Evolutionary conservation across 2,113 vertebrate species (phyloP).

Genomic region (Hippocampus guttulatus): DNA sequence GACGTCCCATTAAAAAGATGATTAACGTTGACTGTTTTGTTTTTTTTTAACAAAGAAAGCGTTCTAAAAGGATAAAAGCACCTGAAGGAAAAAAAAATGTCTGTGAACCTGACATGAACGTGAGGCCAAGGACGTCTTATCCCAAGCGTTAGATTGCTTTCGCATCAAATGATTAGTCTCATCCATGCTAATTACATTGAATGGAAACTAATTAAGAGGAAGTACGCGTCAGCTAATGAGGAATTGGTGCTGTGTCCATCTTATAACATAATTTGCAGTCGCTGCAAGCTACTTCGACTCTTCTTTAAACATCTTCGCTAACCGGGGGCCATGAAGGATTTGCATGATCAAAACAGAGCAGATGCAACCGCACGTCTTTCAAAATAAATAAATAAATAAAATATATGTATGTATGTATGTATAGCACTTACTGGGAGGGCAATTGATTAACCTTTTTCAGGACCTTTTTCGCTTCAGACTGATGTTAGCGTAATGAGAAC

Average conservation of each 20-base stretch:
- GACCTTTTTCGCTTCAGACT: neutral
- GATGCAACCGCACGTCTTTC: slow-evolving; percentile 19
- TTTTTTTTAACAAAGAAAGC: slow-evolving; percentile 39
- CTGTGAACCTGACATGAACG: slow-evolving; percentile 78
- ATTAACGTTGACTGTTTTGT: slow-evolving; percentile 17
- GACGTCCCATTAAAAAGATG: slow-evolving; percentile 9
- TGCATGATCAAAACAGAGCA: slow-evolving; percentile 22
- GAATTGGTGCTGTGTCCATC: slow-evolving; percentile 84
- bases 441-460: slow-evolving; percentile 23
- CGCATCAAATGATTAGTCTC: slow-evolving; percentile 95
- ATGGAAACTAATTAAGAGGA: slow-evolving; percentile 98
- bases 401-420: neutral
- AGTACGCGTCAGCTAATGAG: slow-evolving; percentile 93
- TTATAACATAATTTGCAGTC: slow-evolving; percentile 77
- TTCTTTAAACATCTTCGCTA: slow-evolving; percentile 28
- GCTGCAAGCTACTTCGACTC: slow-evolving; percentile 35
- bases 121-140: slow-evolving; percentile 90
- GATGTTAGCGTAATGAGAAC: neutral
- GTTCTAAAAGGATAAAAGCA: slow-evolving; percentile 43
- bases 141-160: slow-evolving; percentile 92
- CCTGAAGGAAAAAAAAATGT: slow-evolving; percentile 53
- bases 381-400: neutral
- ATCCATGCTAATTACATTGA: slow-evolving; percentile 92
- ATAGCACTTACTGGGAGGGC: slow-evolving; percentile 21
- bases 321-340: slow-evolving; percentile 6